Conservation (phyloP, 2,113 vertebrate species). For the Ovibos moschatus region DNA sequence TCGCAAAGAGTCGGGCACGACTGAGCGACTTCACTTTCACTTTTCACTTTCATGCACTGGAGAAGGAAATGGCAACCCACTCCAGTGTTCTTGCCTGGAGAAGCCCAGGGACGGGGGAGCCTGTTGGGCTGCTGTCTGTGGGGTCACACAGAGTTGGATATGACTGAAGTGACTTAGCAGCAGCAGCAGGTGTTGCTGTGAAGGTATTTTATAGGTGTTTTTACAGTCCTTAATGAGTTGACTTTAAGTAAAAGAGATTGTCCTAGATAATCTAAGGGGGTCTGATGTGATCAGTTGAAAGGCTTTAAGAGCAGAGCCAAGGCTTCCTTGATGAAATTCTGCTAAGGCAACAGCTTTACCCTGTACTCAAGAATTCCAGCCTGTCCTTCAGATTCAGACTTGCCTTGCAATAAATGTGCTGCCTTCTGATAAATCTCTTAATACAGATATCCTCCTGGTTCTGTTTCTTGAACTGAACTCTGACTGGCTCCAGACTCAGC, state of each 20-base stretch:
- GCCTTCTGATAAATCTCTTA: not conserved
- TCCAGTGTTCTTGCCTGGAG: too few relatives aligned
- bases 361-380: not conserved
- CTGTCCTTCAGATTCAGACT: not conserved
- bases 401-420: not conserved
- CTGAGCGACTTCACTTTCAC: too few relatives aligned
- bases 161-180: too few relatives aligned
- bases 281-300: not conserved
- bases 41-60: too few relatives aligned
- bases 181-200: not conserved
- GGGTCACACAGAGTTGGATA: too few relatives aligned
- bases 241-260: not conserved
- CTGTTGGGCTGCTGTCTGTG: too few relatives aligned
- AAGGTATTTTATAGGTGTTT: not conserved
- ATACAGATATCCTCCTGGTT: not conserved
- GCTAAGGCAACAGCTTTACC: not conserved
- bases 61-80: too few relatives aligned
- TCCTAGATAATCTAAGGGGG: not conserved
- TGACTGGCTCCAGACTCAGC: not conserved
- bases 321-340: not conserved
- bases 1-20: accelerated
- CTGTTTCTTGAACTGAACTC: not conserved
- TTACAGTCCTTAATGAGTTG: not conserved
- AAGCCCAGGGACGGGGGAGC: too few relatives aligned
- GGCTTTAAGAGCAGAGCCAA: not conserved